A percentile compares a stretch with the other conserved stretches of the same genome.
Evolutionary conservation across 2,113 vertebrate species (phyloP).

Genomic region (Microcebus tavaratra): DNA sequence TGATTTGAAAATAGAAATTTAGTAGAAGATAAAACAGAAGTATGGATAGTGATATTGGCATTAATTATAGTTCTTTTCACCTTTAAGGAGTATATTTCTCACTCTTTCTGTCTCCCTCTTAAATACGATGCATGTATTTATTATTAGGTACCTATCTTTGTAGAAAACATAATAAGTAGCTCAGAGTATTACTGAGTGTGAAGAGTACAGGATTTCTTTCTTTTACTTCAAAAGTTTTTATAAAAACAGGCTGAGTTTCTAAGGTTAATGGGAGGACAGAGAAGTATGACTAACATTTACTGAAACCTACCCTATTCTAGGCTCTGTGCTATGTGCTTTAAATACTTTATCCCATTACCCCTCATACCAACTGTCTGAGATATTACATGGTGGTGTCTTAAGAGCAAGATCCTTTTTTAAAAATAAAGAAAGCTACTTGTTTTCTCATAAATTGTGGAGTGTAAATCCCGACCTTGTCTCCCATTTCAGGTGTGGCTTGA

Average conservation of each 20-base stretch:
- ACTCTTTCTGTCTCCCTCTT: background rate
- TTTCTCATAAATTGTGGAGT: background rate
- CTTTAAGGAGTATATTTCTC: background rate
- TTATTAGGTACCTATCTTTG: background rate
- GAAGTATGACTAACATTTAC: background rate
- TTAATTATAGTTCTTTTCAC: conserved; percentile 50
- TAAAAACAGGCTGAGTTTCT: background rate
- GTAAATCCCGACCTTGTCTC: background rate
- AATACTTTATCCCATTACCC: background rate
- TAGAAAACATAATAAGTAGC: background rate
- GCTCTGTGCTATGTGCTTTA: background rate
- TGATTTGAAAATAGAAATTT: conserved; percentile 67
- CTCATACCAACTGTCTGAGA: background rate
- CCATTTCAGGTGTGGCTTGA: background rate
- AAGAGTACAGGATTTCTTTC: background rate
- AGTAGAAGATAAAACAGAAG: conserved; percentile 62
- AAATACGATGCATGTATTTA: background rate
- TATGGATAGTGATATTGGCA: conserved; percentile 64
- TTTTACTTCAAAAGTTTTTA: background rate
- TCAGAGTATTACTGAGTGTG: background rate
- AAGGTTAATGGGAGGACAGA: background rate
- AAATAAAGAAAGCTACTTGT: background rate
- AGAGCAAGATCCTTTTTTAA: background rate
- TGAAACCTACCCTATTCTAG: background rate
- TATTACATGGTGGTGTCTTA: background rate